Conservation (phyloP, 2,797 vertebrate species). For the Hafferia zeledoni region DNA sequence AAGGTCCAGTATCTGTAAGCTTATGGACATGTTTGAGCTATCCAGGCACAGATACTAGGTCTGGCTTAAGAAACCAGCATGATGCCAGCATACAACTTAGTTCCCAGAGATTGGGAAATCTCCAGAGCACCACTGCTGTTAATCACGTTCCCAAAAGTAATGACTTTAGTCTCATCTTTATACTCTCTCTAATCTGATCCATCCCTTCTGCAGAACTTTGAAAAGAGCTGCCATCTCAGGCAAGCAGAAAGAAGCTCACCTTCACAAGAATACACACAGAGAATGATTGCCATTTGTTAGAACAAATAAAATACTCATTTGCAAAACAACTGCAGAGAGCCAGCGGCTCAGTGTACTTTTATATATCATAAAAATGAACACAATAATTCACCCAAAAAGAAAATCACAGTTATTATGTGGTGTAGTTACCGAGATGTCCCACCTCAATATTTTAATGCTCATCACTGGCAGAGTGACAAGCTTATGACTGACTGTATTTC, state of each 20-base stretch:
- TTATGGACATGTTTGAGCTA: neutral
- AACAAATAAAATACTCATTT: neutral
- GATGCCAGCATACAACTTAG: neutral
- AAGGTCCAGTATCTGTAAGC: neutral
- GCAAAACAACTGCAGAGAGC: neutral
- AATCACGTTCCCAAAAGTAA: neutral
- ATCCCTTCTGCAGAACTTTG: neutral
- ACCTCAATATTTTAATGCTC: neutral
- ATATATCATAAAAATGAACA: neutral
- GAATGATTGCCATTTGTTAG: neutral
- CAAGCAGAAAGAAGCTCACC: neutral
- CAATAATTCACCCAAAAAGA: neutral
- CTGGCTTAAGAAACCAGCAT: constrained; percentile 6
- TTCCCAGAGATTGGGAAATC: neutral
- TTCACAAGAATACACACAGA: fast-evolving
- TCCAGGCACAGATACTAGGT: neutral
- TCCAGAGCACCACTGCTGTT: neutral
- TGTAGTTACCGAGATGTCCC: neutral
- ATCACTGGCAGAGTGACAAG: neutral
- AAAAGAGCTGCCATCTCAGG: neutral
- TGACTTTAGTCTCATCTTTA: neutral
- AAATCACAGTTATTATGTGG: neutral
- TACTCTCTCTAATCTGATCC: neutral
- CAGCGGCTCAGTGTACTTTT: neutral
- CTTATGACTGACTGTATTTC: neutral